Conservation (phyloP, 2,888 invertebrate genomes). For the Sialis lutaria region DNA sequence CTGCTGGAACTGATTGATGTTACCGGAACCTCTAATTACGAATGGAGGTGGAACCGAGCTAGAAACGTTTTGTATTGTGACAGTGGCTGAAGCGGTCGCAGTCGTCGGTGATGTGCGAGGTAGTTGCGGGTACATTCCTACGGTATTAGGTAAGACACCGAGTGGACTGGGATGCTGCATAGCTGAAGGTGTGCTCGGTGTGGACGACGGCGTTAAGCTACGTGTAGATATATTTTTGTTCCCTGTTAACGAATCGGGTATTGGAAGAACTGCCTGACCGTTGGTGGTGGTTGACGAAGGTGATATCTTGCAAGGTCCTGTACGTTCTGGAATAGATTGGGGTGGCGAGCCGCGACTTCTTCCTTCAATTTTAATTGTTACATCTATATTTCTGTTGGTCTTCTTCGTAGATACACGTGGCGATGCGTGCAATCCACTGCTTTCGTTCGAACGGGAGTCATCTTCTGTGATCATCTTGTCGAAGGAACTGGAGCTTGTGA, state of each 20-base stretch:
- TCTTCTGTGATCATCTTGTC: constrained; percentile 58
- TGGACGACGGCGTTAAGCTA: constrained; percentile 42
- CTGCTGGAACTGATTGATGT: constrained; percentile 18
- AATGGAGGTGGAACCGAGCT: constrained; percentile 37
- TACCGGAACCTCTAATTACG: constrained; percentile 31
- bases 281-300: constrained; percentile 17
- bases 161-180: constrained; percentile 43
- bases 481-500: constrained; percentile 42
- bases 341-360: constrained; percentile 37
- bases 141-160: constrained; percentile 22
- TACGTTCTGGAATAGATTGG: constrained; percentile 26
- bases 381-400: constrained; percentile 15
- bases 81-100: constrained; percentile 37
- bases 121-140: constrained; percentile 36
- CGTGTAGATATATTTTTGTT: constrained; percentile 37
- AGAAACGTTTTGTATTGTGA: constrained; percentile 34
- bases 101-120: constrained; percentile 52
- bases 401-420: constrained; percentile 33
- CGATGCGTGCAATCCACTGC: constrained; percentile 34
- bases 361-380: constrained; percentile 29
- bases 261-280: constrained; percentile 20
- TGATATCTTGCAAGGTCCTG: constrained; percentile 33
- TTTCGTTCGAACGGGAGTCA: constrained; percentile 55
- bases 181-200: constrained; percentile 42
- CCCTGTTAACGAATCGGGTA: constrained; percentile 32